Conservation (phyloP, 2,113 vertebrate species). For the Neopipo cinnamomea region DNA sequence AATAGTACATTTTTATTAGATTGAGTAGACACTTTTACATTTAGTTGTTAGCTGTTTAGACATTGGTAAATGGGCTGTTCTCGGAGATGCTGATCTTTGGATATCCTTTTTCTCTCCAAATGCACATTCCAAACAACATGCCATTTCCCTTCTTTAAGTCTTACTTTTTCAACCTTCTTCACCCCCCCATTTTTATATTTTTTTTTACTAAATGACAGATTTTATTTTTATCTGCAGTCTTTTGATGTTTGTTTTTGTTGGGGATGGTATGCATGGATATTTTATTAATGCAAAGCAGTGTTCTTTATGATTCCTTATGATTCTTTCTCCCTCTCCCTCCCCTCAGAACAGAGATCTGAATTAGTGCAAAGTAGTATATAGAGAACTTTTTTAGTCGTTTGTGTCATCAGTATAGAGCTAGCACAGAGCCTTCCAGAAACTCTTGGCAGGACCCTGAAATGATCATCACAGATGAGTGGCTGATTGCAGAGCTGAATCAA, state of each 20-base stretch:
- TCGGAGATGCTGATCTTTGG: slow-evolving; percentile 7
- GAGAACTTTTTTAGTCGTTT: neutral
- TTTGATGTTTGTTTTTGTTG: neutral
- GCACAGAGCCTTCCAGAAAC: slow-evolving; percentile 32
- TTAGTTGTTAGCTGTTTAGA: slow-evolving; percentile 24
- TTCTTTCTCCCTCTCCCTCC: neutral
- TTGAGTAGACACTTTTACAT: slow-evolving; percentile 1
- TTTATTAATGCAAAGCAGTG: neutral
- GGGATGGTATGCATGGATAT: neutral
- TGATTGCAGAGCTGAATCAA: slow-evolving; percentile 64
- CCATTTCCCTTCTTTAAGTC: neutral
- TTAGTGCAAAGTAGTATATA: neutral
- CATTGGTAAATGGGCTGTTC: slow-evolving; percentile 26
- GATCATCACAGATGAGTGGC: slow-evolving; percentile 30
- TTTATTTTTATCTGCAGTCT: neutral
- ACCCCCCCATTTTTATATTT: rapidly evolving
- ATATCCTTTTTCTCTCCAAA: neutral
- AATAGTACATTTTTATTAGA: slow-evolving; percentile 32
- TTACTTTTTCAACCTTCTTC: neutral
- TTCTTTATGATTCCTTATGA: neutral
- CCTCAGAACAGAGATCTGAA: neutral
- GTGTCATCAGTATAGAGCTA: neutral
- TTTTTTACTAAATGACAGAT: neutral
- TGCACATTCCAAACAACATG: neutral
- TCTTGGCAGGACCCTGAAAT: slow-evolving; percentile 44